phyloP scores from a whole-genome alignment of 2,797 vertebrate species.

The Crocidura indochinensis region DNA sequence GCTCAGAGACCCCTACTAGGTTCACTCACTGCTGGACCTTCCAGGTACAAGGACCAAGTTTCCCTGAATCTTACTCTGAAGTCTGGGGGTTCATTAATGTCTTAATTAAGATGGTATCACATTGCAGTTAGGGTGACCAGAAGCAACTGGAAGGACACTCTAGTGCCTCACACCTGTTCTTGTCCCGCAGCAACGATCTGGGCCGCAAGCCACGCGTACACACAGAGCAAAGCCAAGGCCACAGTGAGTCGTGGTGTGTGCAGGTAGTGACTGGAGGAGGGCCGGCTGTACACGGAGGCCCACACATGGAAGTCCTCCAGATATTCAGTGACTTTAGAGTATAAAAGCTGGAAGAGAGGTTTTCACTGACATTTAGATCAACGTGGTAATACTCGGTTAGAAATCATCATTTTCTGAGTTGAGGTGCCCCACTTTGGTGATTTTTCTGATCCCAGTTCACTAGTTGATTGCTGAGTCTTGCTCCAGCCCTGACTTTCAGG shows the following conservation, averaged over 20 bases:
- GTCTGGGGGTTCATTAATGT: too few relatives aligned
- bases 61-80: neutral
- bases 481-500: too few relatives aligned
- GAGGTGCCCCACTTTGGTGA: neutral
- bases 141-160: neutral
- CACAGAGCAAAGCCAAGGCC: conserved; percentile 89
- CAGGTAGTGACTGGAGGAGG: conserved; percentile 87
- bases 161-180: conserved; percentile 86
- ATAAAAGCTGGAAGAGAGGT: conserved; percentile 88
- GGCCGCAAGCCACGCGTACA: conserved; percentile 88
- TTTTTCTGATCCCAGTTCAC: neutral
- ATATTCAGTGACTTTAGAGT: conserved; percentile 89
- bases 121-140: rapidly evolving
- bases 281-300: conserved; percentile 89
- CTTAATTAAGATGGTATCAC: neutral
- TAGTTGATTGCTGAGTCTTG: too few relatives aligned
- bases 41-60: rapidly evolving
- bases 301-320: conserved; percentile 92
- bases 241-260: conserved; percentile 89
- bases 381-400: neutral
- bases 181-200: conserved; percentile 85
- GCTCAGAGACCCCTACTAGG: too few relatives aligned
- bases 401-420: neutral
- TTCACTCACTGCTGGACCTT: rapidly evolving
- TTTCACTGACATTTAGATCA: rapidly evolving